These are phyloP conservation scores for Graptemys geographica DNA, from an alignment of 2,797 vertebrate species.

Conservation along the genomic window DNA sequence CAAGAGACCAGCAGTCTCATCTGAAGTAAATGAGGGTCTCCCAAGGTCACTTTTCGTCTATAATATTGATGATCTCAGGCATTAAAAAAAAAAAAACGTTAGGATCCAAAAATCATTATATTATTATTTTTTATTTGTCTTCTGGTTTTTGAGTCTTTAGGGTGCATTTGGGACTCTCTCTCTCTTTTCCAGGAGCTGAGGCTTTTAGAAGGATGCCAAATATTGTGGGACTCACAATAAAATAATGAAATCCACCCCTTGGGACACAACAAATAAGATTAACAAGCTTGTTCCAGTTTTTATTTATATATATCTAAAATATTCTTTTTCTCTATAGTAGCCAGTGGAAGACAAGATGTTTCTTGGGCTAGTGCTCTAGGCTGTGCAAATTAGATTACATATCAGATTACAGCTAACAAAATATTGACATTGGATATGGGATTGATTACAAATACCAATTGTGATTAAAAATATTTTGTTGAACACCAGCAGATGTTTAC, in stretches of 20 bases:
- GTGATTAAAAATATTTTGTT: neutral
- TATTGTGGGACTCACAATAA: neutral
- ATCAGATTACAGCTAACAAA: conserved; percentile 11
- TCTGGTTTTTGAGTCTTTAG: neutral
- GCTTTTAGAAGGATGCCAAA: neutral
- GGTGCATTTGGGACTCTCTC: neutral
- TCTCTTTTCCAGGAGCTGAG: neutral
- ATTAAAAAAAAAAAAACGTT: neutral
- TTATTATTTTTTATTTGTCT: neutral
- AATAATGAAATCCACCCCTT: neutral
- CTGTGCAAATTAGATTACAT: neutral
- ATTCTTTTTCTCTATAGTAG: neutral
- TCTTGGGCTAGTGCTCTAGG: neutral
- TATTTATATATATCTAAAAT: too few species aligned
- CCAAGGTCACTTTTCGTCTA: neutral
- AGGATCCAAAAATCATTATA: neutral
- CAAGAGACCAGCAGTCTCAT: rapidly evolving
- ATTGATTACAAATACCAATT: neutral
- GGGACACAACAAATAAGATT: neutral
- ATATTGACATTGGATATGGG: neutral
- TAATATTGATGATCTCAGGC: neutral
- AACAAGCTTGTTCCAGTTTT: neutral
- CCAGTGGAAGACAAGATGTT: neutral
- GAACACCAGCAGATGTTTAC: neutral
- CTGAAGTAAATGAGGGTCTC: neutral